Evolutionary conservation across 2,113 vertebrate species (phyloP).

Genomic region (Bungarus multicinctus): DNA sequence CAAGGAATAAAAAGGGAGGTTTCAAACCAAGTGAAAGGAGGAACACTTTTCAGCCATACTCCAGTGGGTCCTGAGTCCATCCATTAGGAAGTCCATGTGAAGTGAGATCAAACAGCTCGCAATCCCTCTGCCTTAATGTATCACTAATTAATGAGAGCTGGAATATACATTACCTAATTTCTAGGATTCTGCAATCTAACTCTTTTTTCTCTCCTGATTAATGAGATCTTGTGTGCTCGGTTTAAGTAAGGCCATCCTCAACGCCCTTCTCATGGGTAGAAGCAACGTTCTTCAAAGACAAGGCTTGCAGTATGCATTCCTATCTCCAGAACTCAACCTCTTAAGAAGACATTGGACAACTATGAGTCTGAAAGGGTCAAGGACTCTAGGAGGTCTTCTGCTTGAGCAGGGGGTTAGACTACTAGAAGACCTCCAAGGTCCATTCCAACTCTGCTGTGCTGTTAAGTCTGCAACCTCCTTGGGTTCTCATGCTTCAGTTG

Average conservation of each 20-base stretch:
- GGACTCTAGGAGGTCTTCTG: no score
- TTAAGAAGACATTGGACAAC: no score
- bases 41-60: not conserved
- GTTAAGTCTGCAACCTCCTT: not conserved
- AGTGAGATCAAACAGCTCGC: not conserved
- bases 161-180: not conserved
- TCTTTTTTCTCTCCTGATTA: not conserved
- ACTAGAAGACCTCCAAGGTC: no score
- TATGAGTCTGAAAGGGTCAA: no score
- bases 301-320: not conserved
- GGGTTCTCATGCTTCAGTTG: not conserved
- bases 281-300: not conserved
- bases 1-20: not conserved
- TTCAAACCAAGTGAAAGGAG: not conserved
- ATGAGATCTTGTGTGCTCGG: not conserved
- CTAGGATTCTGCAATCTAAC: not conserved
- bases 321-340: not conserved
- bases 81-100: not conserved
- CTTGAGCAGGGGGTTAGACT: no score
- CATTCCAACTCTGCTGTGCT: no score
- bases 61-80: not conserved
- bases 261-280: not conserved
- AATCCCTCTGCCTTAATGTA: not conserved
- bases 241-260: not conserved
- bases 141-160: not conserved